Conservation (phyloP, 1,140 invertebrate genomes). For the Magallana angulata region DNA sequence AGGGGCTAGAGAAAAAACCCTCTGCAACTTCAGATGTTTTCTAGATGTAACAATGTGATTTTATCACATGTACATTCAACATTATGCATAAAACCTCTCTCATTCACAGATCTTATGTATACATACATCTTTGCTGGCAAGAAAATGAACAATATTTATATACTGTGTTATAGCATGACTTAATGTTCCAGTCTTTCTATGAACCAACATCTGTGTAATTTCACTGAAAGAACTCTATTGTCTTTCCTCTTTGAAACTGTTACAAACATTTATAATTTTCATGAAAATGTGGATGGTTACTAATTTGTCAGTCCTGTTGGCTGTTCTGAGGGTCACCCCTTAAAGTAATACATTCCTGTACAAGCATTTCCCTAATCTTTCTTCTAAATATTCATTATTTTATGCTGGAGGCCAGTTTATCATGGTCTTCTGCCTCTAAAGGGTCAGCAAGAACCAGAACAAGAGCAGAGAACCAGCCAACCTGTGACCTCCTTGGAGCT, state of each 20-base stretch:
- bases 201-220: not conserved
- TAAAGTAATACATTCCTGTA: not conserved
- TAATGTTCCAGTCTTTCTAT: not conserved
- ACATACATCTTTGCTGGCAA: conserved; percentile 4
- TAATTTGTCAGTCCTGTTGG: conserved; percentile 23
- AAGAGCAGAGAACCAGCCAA: conserved; percentile 10
- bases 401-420: not conserved
- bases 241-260: not conserved
- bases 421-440: conserved; percentile 1
- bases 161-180: no score
- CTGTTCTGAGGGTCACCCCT: not conserved
- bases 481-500: conserved; percentile 33
- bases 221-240: not conserved
- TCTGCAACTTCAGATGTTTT: not conserved
- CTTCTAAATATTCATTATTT: not conserved
- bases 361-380: not conserved
- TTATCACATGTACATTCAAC: not conserved
- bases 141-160: conserved; percentile 5
- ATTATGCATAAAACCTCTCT: not conserved
- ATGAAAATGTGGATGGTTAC: conserved; percentile 36
- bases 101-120: conserved; percentile 4
- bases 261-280: not conserved
- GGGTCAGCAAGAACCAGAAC: conserved; percentile 2
- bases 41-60: not conserved
- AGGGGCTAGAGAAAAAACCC: not conserved